Conservation (phyloP, 1,140 invertebrate genomes). For the Orussus abietinus region DNA sequence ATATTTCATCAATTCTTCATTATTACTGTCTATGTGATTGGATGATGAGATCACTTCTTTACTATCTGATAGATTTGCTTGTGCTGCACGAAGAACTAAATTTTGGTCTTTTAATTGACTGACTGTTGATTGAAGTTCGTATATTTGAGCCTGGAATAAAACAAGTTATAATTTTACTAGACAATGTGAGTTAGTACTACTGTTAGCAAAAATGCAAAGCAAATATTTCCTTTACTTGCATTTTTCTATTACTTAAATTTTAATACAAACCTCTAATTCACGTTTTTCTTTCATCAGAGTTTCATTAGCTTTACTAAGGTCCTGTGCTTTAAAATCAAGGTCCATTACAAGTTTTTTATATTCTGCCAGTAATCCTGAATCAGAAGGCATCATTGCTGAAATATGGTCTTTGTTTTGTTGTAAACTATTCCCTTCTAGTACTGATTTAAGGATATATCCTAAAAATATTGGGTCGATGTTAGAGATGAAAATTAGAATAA, state of each 20-base stretch:
- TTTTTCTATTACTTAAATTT: not conserved
- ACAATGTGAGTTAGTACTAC: not conserved
- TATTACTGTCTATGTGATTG: constrained; percentile 22
- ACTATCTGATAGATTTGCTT: constrained; percentile 31
- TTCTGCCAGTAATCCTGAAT: constrained; percentile 64
- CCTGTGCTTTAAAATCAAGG: constrained; percentile 73
- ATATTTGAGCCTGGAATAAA: constrained; percentile 59
- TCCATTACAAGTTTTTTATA: constrained; percentile 89
- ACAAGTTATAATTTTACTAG: constrained; percentile 15
- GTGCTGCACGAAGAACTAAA: constrained; percentile 73
- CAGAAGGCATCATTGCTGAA: constrained; percentile 42
- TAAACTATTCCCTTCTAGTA: constrained; percentile 43
- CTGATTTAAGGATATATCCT: constrained; percentile 59
- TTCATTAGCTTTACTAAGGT: constrained; percentile 57
- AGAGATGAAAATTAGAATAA: constrained; percentile 15
- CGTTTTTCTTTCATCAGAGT: constrained; percentile 55
- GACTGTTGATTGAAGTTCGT: constrained; percentile 68
- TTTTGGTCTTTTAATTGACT: constrained; percentile 84
- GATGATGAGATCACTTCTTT: constrained; percentile 15
- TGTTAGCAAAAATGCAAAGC: not conserved
- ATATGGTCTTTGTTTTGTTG: constrained; percentile 38
- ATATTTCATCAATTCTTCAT: constrained; percentile 38
- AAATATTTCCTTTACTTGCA: not conserved
- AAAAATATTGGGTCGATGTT: no score
- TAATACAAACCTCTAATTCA: constrained; percentile 51